Percentiles rank a stretch among this genome's conserved stretches.
phyloP scores from a whole-genome alignment of 2,113 vertebrate genomes.

The Noctilio leporinus region DNA sequence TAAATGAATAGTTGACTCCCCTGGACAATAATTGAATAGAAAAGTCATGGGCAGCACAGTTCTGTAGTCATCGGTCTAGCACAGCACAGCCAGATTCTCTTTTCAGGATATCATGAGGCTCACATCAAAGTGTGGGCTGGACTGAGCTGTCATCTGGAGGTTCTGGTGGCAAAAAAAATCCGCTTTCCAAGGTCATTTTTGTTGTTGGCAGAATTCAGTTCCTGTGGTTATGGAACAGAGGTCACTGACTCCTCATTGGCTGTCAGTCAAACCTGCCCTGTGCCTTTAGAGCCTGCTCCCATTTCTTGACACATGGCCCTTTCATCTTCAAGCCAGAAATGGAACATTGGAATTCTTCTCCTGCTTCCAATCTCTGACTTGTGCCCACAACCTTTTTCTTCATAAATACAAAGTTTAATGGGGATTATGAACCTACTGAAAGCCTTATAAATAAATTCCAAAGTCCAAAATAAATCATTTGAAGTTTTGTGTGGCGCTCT shows the following conservation, averaged over 20 bases:
- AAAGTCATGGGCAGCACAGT: background rate
- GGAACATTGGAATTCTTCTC: background rate
- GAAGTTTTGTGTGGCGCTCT: background rate
- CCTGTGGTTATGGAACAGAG: background rate
- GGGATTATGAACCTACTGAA: background rate
- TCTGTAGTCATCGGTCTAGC: background rate
- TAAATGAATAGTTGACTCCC: background rate
- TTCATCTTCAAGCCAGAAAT: background rate
- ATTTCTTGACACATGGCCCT: background rate
- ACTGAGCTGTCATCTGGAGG: background rate
- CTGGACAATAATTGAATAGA: background rate
- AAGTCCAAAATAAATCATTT: background rate
- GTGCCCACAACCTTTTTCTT: background rate
- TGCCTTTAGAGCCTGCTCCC: background rate
- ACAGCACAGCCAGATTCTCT: background rate
- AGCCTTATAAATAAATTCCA: background rate
- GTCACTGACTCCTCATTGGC: background rate
- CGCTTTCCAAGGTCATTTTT: background rate
- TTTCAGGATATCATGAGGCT: background rate
- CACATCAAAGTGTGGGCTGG: background rate
- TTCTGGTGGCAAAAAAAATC: background rate
- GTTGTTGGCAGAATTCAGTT: background rate
- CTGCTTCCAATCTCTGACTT: background rate
- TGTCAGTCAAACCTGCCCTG: background rate
- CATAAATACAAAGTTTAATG: background rate